Base-by-base conservation (phyloP, 1,140 invertebrate species). In the Arion vulgaris region DNA sequence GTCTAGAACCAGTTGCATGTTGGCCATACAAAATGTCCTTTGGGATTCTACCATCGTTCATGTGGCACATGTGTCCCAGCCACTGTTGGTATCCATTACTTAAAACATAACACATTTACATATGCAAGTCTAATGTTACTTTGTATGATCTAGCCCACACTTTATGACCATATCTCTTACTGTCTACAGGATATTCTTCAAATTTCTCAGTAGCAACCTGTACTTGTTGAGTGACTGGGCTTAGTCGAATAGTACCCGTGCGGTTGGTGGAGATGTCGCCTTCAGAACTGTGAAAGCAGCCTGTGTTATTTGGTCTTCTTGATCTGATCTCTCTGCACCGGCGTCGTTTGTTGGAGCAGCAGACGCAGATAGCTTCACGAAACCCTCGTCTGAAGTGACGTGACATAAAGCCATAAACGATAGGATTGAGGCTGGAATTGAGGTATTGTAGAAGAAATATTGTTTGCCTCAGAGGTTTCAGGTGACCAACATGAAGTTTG, bases 321-420 rank as follows among this genome's bases (percentile, higher is more conserved):
- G 15, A 4, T n/a, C 76, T 57, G 76, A 26, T 68, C 11, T 66
- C 76, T 36, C 38, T 1, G 0, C 51, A 15, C 26, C 76, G n/a
- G 17, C 49, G 49, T 2, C 53, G 15, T 0, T 41, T 74, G 36
- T 49, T 36, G 69, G 49, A 80, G 71, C 53, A 83, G 71, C 85
- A 85, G 32, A 80, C 69, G 57, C 80, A 82, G 9, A 86, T 80
- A 13, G 83, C 82, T 88, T 92, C 87, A 38, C 91, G 90, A 87
- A 95, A 94, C 45, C 94, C 95, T 84, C 95, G 73, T n/a, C 95
- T 92, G 91, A 96, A 96, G 91, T 95, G 95, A 86, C 95, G 95
- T 4, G 95, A 96, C 95, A 96, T 96, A 91, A 96, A 96, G 38
- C 95, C 95, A 89, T 96, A 96, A 15, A 96, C 94, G 68, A 96